These are phyloP conservation scores for Ictidomys tridecemlineatus DNA, from an alignment of 2,113 vertebrate genomes.

Conservation along the genomic window DNA sequence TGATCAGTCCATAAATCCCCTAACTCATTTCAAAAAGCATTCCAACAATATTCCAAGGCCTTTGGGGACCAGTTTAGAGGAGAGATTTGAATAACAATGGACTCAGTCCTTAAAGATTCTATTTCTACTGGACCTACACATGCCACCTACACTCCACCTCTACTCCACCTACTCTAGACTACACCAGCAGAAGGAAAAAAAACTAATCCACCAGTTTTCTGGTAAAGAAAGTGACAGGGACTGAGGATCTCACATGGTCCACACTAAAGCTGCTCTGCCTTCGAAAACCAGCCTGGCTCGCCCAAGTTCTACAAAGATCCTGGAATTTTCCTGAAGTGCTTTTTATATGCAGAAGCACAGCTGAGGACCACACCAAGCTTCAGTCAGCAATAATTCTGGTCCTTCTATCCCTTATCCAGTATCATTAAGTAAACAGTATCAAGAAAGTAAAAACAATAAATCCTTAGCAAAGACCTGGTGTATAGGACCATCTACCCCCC, in stretches of 20 bases:
- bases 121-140: neutral
- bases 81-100: neutral
- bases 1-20: neutral
- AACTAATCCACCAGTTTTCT: neutral
- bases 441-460: neutral
- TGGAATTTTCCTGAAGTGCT: neutral
- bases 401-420: neutral
- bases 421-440: neutral
- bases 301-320: neutral
- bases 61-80: neutral
- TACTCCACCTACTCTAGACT: neutral
- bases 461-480: neutral
- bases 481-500: neutral
- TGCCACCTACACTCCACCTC: neutral
- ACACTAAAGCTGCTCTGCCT: neutral
- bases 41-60: neutral
- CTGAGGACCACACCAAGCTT: neutral
- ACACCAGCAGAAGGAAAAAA: neutral
- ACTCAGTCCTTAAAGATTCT: neutral
- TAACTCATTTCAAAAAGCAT: conserved; percentile 23
- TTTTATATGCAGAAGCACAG: neutral
- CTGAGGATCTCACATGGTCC: neutral
- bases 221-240: neutral
- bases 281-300: neutral
- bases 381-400: neutral